Evolutionary conservation across 2,797 vertebrate species (phyloP), one percentile per base, ranked within the genome.

Genomic region (Eulemur coronatus): DNA sequence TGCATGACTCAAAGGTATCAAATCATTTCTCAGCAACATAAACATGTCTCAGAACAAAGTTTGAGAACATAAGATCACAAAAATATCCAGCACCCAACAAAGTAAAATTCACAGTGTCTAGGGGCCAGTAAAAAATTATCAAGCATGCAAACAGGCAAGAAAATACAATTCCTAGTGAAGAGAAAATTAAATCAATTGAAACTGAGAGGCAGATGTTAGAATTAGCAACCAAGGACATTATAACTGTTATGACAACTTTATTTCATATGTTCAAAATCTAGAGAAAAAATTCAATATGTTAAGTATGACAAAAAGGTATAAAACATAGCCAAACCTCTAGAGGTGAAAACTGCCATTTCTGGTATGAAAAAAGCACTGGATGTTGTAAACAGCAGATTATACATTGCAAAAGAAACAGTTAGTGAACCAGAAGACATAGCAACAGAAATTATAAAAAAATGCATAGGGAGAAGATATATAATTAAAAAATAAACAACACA

Each of bases 201-300:
- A 92, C 8, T n/a, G n/a, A 92, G n/a, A 92, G 70, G n/a, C 85
- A 86, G 91, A 67, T 95, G 78, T 65, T 94, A 95, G 63, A 94
- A 94, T n/a, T 96, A 78, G 67, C 73, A 92, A 84, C 84, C 8
- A 73, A 91, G 8, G 13, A 59, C 43, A 85, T 81, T 89, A 57
- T 75, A 96, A 57, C 3, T 94, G 85, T 91, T 95, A 52, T 78
- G 94, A 91, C 75, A 94, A 96, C 59, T 91, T 63, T 35, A 95
- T 93, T 92, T 67, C 75, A 73, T 72, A 95, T 89, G 94, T 84
- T 84, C 80, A 69, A 69, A 82, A 78, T 28, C 48, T 85, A 91
- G 26, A 95, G 67, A 18, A 94, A 95, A 94, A 94, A 50, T 22
- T 72, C 61, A 87, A 41, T 86, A 80, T 85, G 63, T 79, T 82